Evolutionary conservation across 1,140 invertebrate genomes (phyloP), one percentile per base, ranked within the genome.

Genomic region (Drosophila pectinifera): DNA sequence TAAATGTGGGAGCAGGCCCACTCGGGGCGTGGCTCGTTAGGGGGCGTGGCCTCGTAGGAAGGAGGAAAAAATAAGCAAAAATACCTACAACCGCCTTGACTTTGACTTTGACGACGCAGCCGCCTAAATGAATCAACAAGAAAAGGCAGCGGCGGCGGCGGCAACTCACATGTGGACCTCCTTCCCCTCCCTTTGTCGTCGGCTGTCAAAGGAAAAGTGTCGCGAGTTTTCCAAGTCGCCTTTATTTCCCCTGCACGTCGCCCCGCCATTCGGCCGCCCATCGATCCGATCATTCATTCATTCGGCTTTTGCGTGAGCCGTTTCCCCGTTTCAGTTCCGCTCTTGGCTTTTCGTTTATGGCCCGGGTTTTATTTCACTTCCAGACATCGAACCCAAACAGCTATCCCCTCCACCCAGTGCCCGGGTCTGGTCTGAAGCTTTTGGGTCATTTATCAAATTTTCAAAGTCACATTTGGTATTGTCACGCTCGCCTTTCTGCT

Each of bases 381-480:
- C 70, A 76, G 79, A 68, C 80, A 75, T 78, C 62, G 74, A 72
- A 64, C 45, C 77, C 57, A 34, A 56, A 39, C 67, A 56, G 49
- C 46, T 68, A 45, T 43, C 48, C 43, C 20, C 36, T 36, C 26
- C 36, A 14, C 22, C 4, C 18, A n/a, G n/a, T n/a, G n/a, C n/a
- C n/a, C n/a, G n/a, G n/a, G n/a, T n/a, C n/a, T n/a, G 36, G 73
- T 75, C 59, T 65, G 61, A 13, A 56, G 65, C 53, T 76, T 84
- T 89, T 89, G 64, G 85, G 73, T 89, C 84, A 88, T 88, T 88
- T 88, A 88, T 88, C 84, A 88, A 88, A 88, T 84, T 88, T 88
- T 88, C 84, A 89, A 88, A 88, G 84, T 88, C 84, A 88, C 84
- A 88, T 88, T 88, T 84, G 84, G 80, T 82, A 78, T 88, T 88